Base-by-base conservation (phyloP, 1,140 invertebrate species). In the Chrysomallon squamiferum region DNA sequence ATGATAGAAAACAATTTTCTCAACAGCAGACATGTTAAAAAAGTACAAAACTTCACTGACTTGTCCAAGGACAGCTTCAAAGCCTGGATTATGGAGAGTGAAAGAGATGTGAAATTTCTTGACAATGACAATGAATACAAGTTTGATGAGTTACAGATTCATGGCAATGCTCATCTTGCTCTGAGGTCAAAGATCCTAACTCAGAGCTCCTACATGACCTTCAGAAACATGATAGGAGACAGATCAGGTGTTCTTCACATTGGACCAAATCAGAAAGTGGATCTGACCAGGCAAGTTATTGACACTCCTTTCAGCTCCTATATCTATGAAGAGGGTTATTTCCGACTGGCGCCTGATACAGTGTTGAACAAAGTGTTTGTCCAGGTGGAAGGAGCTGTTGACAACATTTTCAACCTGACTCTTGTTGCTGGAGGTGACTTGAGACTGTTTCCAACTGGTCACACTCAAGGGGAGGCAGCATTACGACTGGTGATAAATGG, bases 221-320 rank as follows among this genome's bases (percentile, higher is more conserved):
- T 80, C 65, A 50, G 11, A 13, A 69, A 78, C 65, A 80, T 80
- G 76, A 80, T 80, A 50, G 78, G 78, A 20, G 78, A 80, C 58
- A 45, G 78, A 30, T 75, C 67, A 18, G 78, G 78, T 0, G 69
- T 57, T 30, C 54, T 80, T 22, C 78, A 80, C 58, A 62, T 80
- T 56, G 78, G 76, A 32, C 74, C 74, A 27, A 25, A 73, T 49
- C 78, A 80, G 61, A 52, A 65, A 11, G 73, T 80, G 76, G 74
- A 80, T 58, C 49, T 80, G 27, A 63, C 66, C 20, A 50, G 78
- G 41, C 22, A 59, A 3, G 71, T 74, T 52, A 65, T 80, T 30
- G 78, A 80, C 47, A 76, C 71, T 5, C 78, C 78, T 25, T 80
- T 80, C 66, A 80, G 69, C 57, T 69, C 71, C n/a, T 80, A 77